A percentile compares a stretch with the other conserved stretches of the same genome.
These are phyloP conservation scores for Pachyrhynchus sulphureomaculatus DNA, from an alignment of 1,140 invertebrate species.

Conservation along the genomic window DNA sequence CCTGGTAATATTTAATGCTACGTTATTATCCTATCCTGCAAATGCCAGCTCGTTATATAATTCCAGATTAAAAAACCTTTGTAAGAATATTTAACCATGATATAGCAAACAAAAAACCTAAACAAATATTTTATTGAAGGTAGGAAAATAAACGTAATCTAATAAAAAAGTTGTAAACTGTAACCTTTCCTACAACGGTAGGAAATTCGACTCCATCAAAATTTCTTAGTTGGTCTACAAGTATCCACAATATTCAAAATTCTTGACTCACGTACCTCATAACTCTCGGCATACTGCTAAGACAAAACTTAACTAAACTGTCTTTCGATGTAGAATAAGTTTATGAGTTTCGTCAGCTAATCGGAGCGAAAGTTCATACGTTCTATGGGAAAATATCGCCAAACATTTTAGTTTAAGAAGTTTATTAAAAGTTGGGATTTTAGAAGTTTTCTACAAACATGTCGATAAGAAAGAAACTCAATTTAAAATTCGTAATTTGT, in stretches of 20 bases:
- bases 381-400: conserved; percentile 9
- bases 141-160: conserved; percentile 7
- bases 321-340: conserved; percentile 21
- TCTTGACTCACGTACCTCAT: conserved; percentile 22
- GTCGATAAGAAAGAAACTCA: too few relatives aligned
- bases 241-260: conserved; percentile 20
- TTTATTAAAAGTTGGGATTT: neutral
- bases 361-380: conserved; percentile 11
- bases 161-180: conserved; percentile 12
- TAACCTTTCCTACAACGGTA: conserved; percentile 10
- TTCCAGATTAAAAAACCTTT: too few relatives aligned
- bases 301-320: conserved; percentile 17
- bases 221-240: conserved; percentile 17
- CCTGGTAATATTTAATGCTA: too few relatives aligned
- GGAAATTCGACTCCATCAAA: conserved; percentile 21
- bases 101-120: too few relatives aligned
- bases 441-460: too few relatives aligned
- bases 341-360: conserved; percentile 21
- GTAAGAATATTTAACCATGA: too few relatives aligned
- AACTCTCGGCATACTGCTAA: conserved; percentile 6
- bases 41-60: too few relatives aligned
- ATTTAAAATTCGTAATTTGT: too few relatives aligned
- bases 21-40: too few relatives aligned
- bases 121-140: too few relatives aligned
- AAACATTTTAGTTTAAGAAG: neutral